phyloP scores from a whole-genome alignment of 1,140 invertebrate species.

The Bombus confusus region DNA sequence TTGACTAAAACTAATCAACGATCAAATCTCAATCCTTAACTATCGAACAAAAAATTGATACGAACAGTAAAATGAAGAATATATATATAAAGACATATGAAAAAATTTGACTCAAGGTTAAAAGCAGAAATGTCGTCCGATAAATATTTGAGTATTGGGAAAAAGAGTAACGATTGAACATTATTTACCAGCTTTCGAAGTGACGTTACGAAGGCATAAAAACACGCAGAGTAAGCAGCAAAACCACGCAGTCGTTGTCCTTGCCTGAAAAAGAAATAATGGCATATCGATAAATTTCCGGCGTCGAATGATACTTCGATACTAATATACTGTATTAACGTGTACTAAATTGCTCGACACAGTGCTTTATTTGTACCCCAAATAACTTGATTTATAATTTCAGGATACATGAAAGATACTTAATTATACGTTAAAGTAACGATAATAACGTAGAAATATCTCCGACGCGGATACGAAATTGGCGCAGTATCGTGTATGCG shows the following conservation, averaged over 20 bases:
- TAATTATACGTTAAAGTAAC: background rate
- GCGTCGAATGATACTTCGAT: background rate
- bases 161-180: background rate
- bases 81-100: background rate
- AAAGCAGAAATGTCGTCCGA: background rate
- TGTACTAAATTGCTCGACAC: background rate
- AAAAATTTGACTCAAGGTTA: background rate
- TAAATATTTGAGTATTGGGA: background rate
- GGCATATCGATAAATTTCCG: background rate
- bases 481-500: background rate
- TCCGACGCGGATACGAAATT: background rate
- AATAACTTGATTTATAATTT: background rate
- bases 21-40: background rate
- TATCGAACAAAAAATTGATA: background rate
- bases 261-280: slow-evolving; percentile 71
- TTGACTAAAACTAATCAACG: background rate
- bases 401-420: background rate
- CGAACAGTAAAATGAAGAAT: background rate
- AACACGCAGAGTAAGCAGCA: slow-evolving; percentile 70
- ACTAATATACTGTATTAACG: background rate
- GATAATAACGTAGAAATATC: background rate
- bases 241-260: slow-evolving; percentile 68
- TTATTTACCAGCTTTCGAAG: slow-evolving; percentile 74
- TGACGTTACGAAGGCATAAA: slow-evolving; percentile 63
- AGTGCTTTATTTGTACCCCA: background rate